These are phyloP conservation scores for Seira musarum DNA, from an alignment of 2,888 invertebrate species.

Conservation along the genomic window DNA sequence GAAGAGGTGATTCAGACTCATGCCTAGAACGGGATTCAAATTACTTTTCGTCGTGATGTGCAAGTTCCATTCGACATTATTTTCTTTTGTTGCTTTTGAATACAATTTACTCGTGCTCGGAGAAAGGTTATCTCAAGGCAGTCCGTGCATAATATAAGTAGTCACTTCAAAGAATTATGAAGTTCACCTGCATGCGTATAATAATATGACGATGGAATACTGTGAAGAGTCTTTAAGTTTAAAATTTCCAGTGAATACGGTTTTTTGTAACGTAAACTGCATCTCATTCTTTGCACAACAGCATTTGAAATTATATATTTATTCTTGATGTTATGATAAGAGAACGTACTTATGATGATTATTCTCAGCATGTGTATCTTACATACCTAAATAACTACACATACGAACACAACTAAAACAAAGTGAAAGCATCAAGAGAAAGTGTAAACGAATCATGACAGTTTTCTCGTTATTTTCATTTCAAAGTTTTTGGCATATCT, in stretches of 20 bases:
- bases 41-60: not conserved
- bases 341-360: too few species aligned
- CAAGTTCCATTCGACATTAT: not conserved
- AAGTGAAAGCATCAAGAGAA: not conserved
- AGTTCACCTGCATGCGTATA: not conserved
- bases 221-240: too few species aligned
- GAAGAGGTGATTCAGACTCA: not conserved
- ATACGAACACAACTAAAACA: too few species aligned
- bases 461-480: constrained; percentile 18
- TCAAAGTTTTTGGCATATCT: not conserved
- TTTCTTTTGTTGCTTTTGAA: not conserved
- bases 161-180: not conserved
- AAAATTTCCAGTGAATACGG: too few species aligned
- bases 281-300: too few species aligned
- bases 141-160: not conserved
- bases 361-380: too few species aligned
- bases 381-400: too few species aligned
- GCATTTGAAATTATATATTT: too few species aligned
- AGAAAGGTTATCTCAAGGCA: not conserved
- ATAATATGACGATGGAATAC: not conserved
- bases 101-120: not conserved
- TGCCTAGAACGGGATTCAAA: not conserved
- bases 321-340: too few species aligned
- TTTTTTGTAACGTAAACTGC: too few species aligned
- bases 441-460: constrained; percentile 41